A percentile compares a stretch with the other conserved stretches of the same genome.
phyloP scores from a whole-genome alignment of 2,797 vertebrate species.

The Erethizon dorsatum region DNA sequence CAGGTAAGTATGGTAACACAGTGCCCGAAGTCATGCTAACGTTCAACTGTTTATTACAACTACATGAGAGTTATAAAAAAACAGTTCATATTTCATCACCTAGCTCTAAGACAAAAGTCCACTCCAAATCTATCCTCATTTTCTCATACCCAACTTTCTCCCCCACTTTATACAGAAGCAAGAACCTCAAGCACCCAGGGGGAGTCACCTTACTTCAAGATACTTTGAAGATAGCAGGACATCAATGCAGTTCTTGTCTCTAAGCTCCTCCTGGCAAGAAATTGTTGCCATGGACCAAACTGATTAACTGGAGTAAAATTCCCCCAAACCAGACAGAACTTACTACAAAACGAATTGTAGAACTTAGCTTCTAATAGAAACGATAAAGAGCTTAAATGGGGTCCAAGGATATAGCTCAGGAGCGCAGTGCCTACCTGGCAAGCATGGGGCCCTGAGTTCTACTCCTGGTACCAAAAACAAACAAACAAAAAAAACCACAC shows the following conservation, averaged over 20 bases:
- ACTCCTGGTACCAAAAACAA: no score
- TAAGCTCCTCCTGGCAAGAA: neutral
- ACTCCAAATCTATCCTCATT: neutral
- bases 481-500: no score
- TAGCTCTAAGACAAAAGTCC: neutral
- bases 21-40: neutral
- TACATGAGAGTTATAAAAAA: neutral
- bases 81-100: neutral
- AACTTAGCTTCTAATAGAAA: constrained; percentile 22
- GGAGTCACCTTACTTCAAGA: neutral
- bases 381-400: no score
- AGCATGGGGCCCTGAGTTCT: no score
- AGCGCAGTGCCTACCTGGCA: no score
- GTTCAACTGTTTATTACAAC: neutral
- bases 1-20: neutral
- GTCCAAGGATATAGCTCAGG: no score
- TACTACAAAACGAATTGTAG: neutral
- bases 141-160: neutral
- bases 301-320: neutral
- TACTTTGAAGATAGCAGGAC: neutral
- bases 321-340: neutral
- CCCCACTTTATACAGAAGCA: neutral
- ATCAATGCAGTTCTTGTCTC: neutral
- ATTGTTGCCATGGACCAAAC: neutral
- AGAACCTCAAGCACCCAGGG: neutral